Evolutionary conservation across 2,888 invertebrate species (phyloP), one percentile per base, ranked within the genome.

Genomic region (Cacoxenus indagator): DNA sequence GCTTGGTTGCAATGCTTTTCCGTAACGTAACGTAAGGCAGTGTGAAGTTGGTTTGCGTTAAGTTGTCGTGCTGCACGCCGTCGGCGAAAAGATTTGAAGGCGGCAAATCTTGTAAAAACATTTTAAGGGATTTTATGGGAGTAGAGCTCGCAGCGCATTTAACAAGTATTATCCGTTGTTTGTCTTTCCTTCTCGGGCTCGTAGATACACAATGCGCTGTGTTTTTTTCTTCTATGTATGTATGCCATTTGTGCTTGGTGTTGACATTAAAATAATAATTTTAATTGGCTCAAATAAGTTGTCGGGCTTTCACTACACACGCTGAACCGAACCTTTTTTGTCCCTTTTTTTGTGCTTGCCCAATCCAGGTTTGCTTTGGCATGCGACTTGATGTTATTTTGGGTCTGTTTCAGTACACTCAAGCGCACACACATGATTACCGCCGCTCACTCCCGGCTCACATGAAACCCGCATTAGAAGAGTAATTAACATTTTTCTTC

Each of bases 261-360:
- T 85, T 86, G 86, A 86, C 85, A 85, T 85, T 86, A 83, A 84
- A 86, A 85, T 85, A 85, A 85, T 86, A 85, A 85, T 86, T 85
- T 86, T 86, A 85, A 85, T 85, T 85, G 85, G 84, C 77, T 78
- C 75, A 81, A 81, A 86, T 79, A 84, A 84, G 81, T 26, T 27
- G 17, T 51, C 8, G 22, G n/a, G 17, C 51, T 51, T 51, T 14
- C 0, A 22, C 9, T 17, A 22, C n/a, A n/a, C n/a, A n/a, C n/a
- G n/a, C n/a, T n/a, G n/a, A n/a, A n/a, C n/a, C 22, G 51, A 51
- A 11, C 51, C 51, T 22, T 51, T 51, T 51, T 48, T 48, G n/a
- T 51, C 22, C 1, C 17, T 19, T n/a, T 3, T 48, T 48, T 48
- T 48, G n/a, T 48, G 17, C 22, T 17, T 48, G 17, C 9, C 9